Base-by-base conservation (phyloP, 2,797 vertebrate genomes). In the Neosalanx taihuensis region DNA sequence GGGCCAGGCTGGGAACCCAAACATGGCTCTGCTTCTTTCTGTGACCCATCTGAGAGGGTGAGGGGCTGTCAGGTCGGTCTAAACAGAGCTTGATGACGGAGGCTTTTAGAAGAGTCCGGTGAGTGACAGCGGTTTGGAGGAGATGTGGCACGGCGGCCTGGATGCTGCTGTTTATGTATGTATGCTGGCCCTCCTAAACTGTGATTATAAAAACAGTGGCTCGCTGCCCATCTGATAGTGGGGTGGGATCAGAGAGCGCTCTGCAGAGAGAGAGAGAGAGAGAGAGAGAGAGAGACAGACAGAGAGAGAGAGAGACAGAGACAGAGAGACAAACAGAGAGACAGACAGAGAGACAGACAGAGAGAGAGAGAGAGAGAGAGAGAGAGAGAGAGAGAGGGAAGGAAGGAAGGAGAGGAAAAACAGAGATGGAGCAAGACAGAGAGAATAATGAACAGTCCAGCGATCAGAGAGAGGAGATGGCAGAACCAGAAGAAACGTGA, bases 131-230 rank as follows among this genome's bases (percentile, higher is more conserved):
- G 85, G 81, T 86, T 85, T 87, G 84, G 79, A 85, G 78, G 83
- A 85, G 88, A 86, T 84, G 79, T 89, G 90, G 89, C 87, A 86
- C 80, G 66, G 77, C 82, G 79, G 87, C 81, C 86, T 86, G 86
- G 82, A 84, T 83, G 87, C 85, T 83, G 78, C 81, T 88, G 89
- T 91, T 89, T 90, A 89, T 88, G 86, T 85, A 87, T 86, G 81
- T 86, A 87, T 81, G 78, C 82, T 76, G 53, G 81, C 81, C 80
- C 83, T 86, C 84, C 87, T 88, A 89, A 87, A 79, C 82, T 79
- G 84, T 89, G 84, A 90, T 90, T 91, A 91, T 89, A 86, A 90
- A 90, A 89, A 89, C 88, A 89, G 84, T 87, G 88, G 90, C 87
- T 69, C 59, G 3, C 79, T 83, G 90, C 90, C 90, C 81, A 90